Percentiles rank a stretch among this genome's conserved stretches.
Conservation (phyloP, 2,113 vertebrate genomes). For the Plectropomus leopardus region DNA sequence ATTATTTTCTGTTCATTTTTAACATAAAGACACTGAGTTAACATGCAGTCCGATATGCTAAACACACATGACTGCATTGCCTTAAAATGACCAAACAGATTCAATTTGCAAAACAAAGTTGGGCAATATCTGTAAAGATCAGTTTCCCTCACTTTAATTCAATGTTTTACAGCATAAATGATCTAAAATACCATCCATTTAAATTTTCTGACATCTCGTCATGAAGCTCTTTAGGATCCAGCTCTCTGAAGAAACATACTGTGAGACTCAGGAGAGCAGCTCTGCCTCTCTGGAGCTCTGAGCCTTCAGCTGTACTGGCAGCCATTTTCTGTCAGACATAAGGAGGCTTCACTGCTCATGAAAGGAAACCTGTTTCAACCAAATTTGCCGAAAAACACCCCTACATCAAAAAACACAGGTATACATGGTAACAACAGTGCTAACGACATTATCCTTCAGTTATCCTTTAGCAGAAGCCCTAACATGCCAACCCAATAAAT, state of each 20-base stretch:
- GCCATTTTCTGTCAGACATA: slow-evolving; percentile 70
- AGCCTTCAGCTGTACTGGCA: slow-evolving; percentile 59
- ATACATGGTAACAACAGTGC: neutral
- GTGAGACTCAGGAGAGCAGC: slow-evolving; percentile 18
- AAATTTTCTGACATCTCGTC: neutral
- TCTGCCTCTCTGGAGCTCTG: slow-evolving; percentile 44
- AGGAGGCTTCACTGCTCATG: slow-evolving; percentile 33
- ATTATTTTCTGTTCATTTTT: neutral
- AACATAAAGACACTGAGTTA: neutral
- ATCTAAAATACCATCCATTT: slow-evolving; percentile 1
- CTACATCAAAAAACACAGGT: neutral
- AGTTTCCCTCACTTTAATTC: neutral
- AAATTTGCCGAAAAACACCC: neutral
- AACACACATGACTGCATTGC: neutral
- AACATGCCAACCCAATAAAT: slow-evolving; percentile 12
- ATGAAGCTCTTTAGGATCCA: neutral
- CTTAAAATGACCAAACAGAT: neutral
- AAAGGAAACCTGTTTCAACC: neutral
- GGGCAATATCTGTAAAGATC: neutral
- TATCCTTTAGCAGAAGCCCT: neutral
- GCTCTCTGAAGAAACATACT: neutral
- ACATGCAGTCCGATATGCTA: neutral
- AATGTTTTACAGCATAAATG: neutral
- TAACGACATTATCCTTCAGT: neutral
- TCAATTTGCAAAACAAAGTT: neutral